Conservation (phyloP, 2,888 invertebrate species). For the Megalurothrips usitatus region DNA sequence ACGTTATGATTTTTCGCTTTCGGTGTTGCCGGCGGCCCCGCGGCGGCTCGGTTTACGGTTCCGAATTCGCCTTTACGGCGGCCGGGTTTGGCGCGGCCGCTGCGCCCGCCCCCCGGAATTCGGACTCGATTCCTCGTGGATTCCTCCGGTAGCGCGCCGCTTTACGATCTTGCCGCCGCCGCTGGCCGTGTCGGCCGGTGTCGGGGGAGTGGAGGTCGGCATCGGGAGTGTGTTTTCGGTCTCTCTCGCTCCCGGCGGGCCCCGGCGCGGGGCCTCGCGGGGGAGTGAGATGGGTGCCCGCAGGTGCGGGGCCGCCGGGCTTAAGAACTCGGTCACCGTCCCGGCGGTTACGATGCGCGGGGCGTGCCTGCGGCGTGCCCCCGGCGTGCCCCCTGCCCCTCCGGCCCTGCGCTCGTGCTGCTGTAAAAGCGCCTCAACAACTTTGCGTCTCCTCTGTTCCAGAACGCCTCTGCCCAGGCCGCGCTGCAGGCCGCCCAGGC, state of each 20-base stretch:
- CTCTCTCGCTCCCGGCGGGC: not conserved
- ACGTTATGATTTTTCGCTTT: not conserved
- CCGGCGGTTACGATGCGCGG: no score
- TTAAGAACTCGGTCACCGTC: no score
- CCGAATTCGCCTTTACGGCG: conserved; percentile 22
- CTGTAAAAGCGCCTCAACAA: not conserved
- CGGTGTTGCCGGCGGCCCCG: not conserved
- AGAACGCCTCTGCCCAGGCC: conserved; percentile 79
- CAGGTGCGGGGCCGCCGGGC: no score
- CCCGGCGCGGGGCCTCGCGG: no score
- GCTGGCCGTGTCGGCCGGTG: not conserved
- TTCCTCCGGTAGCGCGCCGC: not conserved
- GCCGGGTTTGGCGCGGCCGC: not conserved
- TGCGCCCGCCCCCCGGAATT: conserved; percentile 3
- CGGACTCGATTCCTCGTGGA: conserved; percentile 22
- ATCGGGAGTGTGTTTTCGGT: conserved; percentile 1
- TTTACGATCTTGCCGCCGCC: no score
- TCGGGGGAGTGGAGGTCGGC: not conserved
- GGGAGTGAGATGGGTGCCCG: no score
- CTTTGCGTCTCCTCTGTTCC: conserved; percentile 47
- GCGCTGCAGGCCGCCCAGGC: conserved; percentile 82
- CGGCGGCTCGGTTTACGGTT: conserved; percentile 2
- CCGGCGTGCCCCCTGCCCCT: no score
- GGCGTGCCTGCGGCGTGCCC: no score
- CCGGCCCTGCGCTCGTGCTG: not conserved